phyloP scores from a whole-genome alignment of 1,140 invertebrate genomes.

The Drosophila sp. region DNA sequence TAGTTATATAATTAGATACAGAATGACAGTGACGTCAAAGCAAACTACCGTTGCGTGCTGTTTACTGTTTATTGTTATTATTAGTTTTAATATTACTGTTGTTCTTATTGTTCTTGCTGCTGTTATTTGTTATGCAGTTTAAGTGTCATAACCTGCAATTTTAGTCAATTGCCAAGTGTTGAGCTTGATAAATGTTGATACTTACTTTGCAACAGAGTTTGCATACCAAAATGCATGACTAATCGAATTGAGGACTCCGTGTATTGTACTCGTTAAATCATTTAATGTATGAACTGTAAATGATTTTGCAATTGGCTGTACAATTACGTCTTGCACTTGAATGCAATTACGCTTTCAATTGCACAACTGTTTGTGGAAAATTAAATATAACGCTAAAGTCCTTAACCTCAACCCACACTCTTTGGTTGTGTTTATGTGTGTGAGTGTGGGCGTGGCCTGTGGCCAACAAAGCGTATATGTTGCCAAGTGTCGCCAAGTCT shows the following conservation, averaged over 20 bases:
- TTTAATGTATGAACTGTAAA: constrained; percentile 3
- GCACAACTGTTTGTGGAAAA: constrained; percentile 14
- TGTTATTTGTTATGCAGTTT: constrained; percentile 14
- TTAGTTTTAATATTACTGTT: neutral
- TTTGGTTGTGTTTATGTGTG: neutral
- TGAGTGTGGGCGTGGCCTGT: constrained; percentile 8
- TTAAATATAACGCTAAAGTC: constrained; percentile 13
- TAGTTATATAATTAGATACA: neutral
- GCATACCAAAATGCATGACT: constrained; percentile 8
- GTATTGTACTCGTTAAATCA: neutral
- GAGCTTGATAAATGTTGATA: constrained; percentile 4
- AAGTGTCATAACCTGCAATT: constrained; percentile 28
- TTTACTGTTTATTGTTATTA: neutral
- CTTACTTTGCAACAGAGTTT: neutral
- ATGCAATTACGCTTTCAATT: constrained; percentile 30
- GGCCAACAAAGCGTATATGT: constrained; percentile 6
- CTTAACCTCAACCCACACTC: neutral
- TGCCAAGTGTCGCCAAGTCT: constrained; percentile 39
- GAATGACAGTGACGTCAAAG: constrained; percentile 19
- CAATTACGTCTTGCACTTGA: constrained; percentile 15
- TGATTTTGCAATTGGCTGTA: constrained; percentile 22
- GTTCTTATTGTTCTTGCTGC: constrained; percentile 2
- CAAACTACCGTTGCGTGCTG: constrained; percentile 15
- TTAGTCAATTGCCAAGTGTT: constrained; percentile 1
- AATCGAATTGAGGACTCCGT: neutral